phyloP scores from a whole-genome alignment of 2,113 vertebrate species.

The Colossoma macropomum region DNA sequence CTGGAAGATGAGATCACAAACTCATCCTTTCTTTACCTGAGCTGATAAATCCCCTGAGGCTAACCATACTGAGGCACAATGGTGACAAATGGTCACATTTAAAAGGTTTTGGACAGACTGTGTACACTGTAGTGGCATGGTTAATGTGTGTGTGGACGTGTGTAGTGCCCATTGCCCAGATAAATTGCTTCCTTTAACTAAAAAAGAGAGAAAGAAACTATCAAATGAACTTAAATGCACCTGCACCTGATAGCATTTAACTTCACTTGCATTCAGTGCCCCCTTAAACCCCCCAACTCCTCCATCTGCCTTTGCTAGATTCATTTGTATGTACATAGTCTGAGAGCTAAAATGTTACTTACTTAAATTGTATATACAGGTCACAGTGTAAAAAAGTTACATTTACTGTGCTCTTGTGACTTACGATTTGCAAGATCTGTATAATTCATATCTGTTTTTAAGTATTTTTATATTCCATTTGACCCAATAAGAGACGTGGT shows the following conservation, averaged over 20 bases:
- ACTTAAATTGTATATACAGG: slow-evolving; percentile 2
- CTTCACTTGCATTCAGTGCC: slow-evolving; percentile 8
- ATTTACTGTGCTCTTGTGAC: background rate
- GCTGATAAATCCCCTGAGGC: slow-evolving; percentile 54
- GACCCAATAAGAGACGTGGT: slow-evolving; percentile 28
- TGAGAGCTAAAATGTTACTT: slow-evolving; percentile 12
- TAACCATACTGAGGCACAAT: slow-evolving; percentile 45
- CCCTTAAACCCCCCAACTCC: background rate
- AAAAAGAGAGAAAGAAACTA: slow-evolving; percentile 8
- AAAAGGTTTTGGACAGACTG: slow-evolving; percentile 74
- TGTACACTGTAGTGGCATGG: slow-evolving; percentile 61
- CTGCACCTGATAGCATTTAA: slow-evolving; percentile 35
- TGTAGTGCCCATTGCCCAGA: slow-evolving; percentile 36
- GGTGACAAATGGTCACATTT: slow-evolving; percentile 65
- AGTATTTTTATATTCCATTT: slow-evolving; percentile 20
- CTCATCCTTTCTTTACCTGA: slow-evolving; percentile 55
- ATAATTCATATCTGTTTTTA: slow-evolving; percentile 8
- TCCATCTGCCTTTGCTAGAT: background rate
- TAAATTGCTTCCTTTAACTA: slow-evolving; percentile 50
- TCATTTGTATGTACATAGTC: slow-evolving; percentile 32
- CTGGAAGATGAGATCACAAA: slow-evolving; percentile 39
- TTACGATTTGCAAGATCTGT: background rate
- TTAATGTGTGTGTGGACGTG: slow-evolving; percentile 55
- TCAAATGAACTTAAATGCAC: slow-evolving; percentile 38
- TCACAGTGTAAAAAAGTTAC: background rate